Evolutionary conservation across 2,797 vertebrate species (phyloP).

Genomic region (Momotus momota): DNA sequence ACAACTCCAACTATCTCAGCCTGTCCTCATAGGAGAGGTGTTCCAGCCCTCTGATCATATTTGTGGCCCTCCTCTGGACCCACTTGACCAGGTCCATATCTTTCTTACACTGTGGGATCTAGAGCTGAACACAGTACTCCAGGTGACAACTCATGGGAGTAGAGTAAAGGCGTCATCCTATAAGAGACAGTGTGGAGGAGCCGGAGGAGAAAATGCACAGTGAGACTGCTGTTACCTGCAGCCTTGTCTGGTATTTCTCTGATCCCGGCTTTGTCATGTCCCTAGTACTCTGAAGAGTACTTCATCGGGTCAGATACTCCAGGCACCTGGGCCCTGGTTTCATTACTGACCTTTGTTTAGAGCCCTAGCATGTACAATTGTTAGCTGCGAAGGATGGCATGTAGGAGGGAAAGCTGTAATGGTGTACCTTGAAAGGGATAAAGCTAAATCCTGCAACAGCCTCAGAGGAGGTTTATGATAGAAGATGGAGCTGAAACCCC

Average conservation of each 20-base stretch:
- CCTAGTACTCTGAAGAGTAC: not conserved
- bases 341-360: not conserved
- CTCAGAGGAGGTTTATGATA: not conserved
- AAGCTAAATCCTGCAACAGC: not conserved
- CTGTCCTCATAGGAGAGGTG: not conserved
- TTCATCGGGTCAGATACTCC: not conserved
- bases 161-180: not conserved
- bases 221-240: not conserved
- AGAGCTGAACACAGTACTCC: not conserved
- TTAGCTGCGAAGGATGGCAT: not conserved
- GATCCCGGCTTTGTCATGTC: not conserved
- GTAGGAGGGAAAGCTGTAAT: not conserved
- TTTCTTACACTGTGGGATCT: not conserved
- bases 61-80: not conserved
- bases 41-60: not conserved
- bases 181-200: not conserved
- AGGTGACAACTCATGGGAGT: not conserved
- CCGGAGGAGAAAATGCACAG: not conserved
- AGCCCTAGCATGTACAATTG: not conserved
- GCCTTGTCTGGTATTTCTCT: not conserved
- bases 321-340: not conserved
- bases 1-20: not conserved
- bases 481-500: not conserved
- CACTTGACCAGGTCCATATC: not conserved
- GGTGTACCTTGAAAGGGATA: not conserved